These are phyloP conservation scores for Cyrtodaria siliqua DNA, from an alignment of 2,888 invertebrate species.

Conservation along the genomic window DNA sequence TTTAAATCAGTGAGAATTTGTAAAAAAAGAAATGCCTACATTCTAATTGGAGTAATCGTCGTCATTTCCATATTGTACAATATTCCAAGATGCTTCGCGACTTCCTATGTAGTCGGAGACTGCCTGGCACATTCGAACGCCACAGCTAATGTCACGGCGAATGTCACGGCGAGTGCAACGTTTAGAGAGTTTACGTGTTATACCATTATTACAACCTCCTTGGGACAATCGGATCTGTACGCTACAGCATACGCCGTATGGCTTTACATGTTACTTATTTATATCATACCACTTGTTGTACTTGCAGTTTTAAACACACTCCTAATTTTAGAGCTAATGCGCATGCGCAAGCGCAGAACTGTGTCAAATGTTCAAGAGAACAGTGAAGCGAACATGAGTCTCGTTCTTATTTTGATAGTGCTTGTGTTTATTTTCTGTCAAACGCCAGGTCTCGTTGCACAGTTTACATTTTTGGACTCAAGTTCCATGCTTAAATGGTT, in stretches of 20 bases:
- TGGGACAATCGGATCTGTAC: conserved; percentile 72
- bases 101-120: conserved; percentile 37
- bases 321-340: conserved; percentile 79
- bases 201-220: conserved; percentile 66
- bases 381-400: conserved; percentile 81
- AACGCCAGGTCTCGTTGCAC: conserved; percentile 80
- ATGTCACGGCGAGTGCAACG: too few species aligned
- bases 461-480: conserved; percentile 75
- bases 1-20: conserved; percentile 78
- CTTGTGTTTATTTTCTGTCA: conserved; percentile 84
- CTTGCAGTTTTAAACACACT: conserved; percentile 77
- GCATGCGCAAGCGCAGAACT: conserved; percentile 75
- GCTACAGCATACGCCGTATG: conserved; percentile 72
- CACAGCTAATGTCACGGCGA: too few species aligned
- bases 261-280: conserved; percentile 77
- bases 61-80: conserved; percentile 77
- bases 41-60: conserved; percentile 71
- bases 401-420: conserved; percentile 82
- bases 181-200: too few species aligned
- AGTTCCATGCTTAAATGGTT: conserved; percentile 75
- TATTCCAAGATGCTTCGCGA: conserved; percentile 79
- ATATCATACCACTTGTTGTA: conserved; percentile 74
- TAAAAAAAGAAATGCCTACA: conserved; percentile 75
- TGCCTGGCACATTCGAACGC: conserved; percentile 1
- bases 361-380: conserved; percentile 79